Evolutionary conservation across 1,140 invertebrate genomes (phyloP).

Genomic region (Carcinoscorpius rotundicauda): DNA sequence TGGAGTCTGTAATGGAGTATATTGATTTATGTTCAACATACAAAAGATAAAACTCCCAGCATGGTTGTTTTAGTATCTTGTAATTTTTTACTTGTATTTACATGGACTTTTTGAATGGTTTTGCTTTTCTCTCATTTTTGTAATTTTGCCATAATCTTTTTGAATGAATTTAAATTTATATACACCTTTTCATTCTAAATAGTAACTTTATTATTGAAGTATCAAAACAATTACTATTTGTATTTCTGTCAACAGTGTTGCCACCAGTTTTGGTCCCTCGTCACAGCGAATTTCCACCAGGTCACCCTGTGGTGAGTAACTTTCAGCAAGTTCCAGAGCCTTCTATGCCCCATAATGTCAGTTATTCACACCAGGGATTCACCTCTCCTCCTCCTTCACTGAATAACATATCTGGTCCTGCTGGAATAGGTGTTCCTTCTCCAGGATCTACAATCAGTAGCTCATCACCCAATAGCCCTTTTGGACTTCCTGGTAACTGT

Average conservation of each 20-base stretch:
- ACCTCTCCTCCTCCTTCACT: slow-evolving; percentile 4
- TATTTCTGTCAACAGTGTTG: slow-evolving; percentile 45
- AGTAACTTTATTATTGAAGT: too few relatives aligned
- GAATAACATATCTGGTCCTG: slow-evolving; percentile 15
- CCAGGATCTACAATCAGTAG: slow-evolving; percentile 23
- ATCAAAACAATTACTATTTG: too few relatives aligned
- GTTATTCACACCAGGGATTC: slow-evolving; percentile 47
- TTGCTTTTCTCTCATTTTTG: too few relatives aligned
- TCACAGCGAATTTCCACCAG: slow-evolving; percentile 88
- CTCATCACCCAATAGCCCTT: slow-evolving; percentile 57
- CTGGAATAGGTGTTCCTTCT: slow-evolving; percentile 30
- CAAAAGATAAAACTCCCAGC: too few relatives aligned
- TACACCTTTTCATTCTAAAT: slow-evolving; percentile 3
- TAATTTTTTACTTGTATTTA: too few relatives aligned
- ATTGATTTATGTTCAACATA: too few relatives aligned
- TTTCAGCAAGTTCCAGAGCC: slow-evolving; percentile 81
- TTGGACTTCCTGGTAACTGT: slow-evolving; percentile 39
- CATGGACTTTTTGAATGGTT: too few relatives aligned
- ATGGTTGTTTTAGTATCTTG: too few relatives aligned
- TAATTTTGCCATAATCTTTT: too few relatives aligned
- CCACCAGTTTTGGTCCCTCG: slow-evolving; percentile 91
- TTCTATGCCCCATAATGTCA: slow-evolving; percentile 90
- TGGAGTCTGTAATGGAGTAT: too few relatives aligned
- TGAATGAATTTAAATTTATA: slow-evolving; percentile 21
- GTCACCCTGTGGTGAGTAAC: slow-evolving; percentile 50